Evolutionary conservation across 2,888 invertebrate genomes (phyloP), one percentile per base, ranked within the genome.

Genomic region (Willowsia nigromaculata): DNA sequence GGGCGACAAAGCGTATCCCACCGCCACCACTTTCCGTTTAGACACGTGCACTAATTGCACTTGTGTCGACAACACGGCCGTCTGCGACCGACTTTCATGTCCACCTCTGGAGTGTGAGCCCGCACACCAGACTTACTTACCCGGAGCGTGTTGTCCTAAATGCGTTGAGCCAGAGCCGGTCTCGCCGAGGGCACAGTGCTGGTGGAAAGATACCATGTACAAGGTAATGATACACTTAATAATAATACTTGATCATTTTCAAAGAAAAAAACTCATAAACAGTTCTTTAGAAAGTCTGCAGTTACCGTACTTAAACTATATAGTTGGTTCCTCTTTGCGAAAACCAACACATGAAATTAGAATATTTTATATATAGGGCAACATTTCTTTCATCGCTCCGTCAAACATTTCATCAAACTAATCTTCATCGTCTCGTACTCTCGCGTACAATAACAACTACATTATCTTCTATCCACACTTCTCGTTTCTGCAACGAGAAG

Each of bases 81-180:
- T 97, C 76, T 98, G 98, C 94, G 95, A 95, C 86, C 95, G 97
- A 15, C 95, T 96, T 92, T 96, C 97, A 0, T 99, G 99, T 93
- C 98, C 98, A 0, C 96, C 98, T n/a, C 95, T 98, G 88, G 97
- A 98, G 93, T 99, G 98, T 90, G 95, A 97, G 0, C 95, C 96
- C 0, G 96, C 96, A 33, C 94, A 96, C 92, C 96, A 94, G 76
- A 92, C 90, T 22, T 90, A 91, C 90, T 90, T 90, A n/a, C 91
- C 91, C 62, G 93, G 93, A 47, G 90, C 91, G 1, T 93, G 93
- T 85, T 93, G 93, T 86, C 92, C 93, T 0, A 92, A 91, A 90
- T 93, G 93, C 89, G 80, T 90, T 11, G 92, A 92, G 76, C 92
- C 91, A 13, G 91, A 92, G 88, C 89, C 88, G 15, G 84, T 82